These are phyloP conservation scores for Streptopelia turtur DNA, from an alignment of 2,797 vertebrate species.

Conservation along the genomic window DNA sequence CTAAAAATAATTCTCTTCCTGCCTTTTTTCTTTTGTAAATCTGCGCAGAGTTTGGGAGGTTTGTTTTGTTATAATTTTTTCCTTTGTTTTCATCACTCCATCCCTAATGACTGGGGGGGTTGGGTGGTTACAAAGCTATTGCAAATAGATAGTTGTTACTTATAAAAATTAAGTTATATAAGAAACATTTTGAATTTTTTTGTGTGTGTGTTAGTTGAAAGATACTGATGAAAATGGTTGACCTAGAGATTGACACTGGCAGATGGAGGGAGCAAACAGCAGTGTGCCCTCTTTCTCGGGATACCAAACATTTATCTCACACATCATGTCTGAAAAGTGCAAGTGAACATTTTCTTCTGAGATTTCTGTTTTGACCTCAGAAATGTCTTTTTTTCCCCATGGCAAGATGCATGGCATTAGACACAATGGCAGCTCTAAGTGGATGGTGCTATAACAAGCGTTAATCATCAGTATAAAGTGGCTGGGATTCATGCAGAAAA, in stretches of 20 bases:
- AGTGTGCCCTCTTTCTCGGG: not conserved
- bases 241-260: not conserved
- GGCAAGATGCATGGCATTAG: not conserved
- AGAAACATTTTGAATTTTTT: not conserved
- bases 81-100: not conserved
- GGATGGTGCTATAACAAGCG: not conserved
- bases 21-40: not conserved
- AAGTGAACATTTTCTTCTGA: not conserved
- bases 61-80: not conserved
- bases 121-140: not conserved
- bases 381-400: not conserved
- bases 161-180: not conserved
- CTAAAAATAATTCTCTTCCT: conserved; percentile 16
- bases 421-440: not conserved
- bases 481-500: not conserved
- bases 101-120: not conserved
- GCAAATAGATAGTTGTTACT: not conserved
- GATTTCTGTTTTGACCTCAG: not conserved
- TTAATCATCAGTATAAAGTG: not conserved
- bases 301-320: not conserved
- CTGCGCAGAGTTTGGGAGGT: not conserved
- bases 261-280: not conserved
- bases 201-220: not conserved
- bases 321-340: not conserved
- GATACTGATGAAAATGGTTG: not conserved